These are phyloP conservation scores for Oryzias dopingdopingensis DNA, from an alignment of 2,797 vertebrate genomes.

Conservation along the genomic window DNA sequence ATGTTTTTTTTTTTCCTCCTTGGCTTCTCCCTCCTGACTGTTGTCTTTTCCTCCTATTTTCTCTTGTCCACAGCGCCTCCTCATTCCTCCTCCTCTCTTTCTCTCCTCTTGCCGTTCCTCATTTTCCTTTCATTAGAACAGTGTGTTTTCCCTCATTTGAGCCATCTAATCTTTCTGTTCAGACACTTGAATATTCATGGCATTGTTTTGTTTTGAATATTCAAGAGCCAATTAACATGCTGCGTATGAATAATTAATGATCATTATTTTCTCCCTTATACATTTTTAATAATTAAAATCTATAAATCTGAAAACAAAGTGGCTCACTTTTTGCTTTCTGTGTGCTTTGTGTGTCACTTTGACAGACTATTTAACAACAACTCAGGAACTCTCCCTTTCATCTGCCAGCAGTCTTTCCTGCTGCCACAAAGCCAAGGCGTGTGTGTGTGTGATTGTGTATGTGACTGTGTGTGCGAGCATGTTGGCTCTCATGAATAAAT, in stretches of 20 bases:
- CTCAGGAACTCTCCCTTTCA: conserved; percentile 67
- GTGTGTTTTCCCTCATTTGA: conserved; percentile 52
- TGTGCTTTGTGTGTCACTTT: conserved; percentile 30
- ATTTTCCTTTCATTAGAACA: conserved; percentile 54
- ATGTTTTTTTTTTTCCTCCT: conserved; percentile 23
- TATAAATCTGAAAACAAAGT: conserved; percentile 71
- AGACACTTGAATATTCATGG: conserved; percentile 66
- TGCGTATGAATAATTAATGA: conserved; percentile 69
- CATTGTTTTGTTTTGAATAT: conserved; percentile 71
- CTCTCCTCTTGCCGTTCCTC: conserved; percentile 1
- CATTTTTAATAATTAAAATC: conserved; percentile 69
- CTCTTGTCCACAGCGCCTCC: conserved; percentile 16
- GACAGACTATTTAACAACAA: conserved; percentile 64
- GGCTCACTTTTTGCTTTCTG: conserved; percentile 31
- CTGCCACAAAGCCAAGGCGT: conserved; percentile 49
- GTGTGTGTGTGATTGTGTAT: conserved; percentile 17
- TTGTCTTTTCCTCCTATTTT: conserved; percentile 36
- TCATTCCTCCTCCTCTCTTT: conserved; percentile 21
- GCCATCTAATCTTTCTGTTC: conserved; percentile 55
- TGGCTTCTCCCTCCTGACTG: conserved; percentile 23
- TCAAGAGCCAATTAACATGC: conserved; percentile 68
- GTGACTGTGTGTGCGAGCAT: conserved; percentile 25
- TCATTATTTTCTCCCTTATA: conserved; percentile 63
- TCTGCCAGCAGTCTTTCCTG: conserved; percentile 60
- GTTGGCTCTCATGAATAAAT: conserved; percentile 75